These are phyloP conservation scores for Xylota sylvarum DNA, from an alignment of 2,888 invertebrate genomes.

Conservation along the genomic window DNA sequence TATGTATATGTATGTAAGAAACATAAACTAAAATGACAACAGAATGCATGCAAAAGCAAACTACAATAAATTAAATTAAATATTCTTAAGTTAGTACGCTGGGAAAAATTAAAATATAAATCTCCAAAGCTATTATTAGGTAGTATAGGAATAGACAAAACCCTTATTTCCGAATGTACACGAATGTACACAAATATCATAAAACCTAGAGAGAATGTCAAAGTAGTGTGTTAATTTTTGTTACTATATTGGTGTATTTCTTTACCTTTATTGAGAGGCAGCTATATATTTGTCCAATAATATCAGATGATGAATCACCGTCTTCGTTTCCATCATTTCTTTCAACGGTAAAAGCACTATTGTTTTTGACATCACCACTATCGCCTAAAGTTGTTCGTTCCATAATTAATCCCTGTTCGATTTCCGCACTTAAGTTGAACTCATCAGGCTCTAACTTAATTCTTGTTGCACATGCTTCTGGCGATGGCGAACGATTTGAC, in stretches of 20 bases:
- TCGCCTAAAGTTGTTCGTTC: constrained; percentile 37
- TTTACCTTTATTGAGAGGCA: constrained; percentile 92
- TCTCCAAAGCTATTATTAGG: not conserved
- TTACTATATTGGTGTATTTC: constrained; percentile 76
- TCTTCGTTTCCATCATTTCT: constrained; percentile 71
- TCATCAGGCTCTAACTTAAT: constrained; percentile 52
- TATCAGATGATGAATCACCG: constrained; percentile 84
- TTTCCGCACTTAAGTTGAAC: constrained; percentile 23
- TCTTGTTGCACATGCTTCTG: constrained; percentile 37
- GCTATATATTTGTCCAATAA: constrained; percentile 89
- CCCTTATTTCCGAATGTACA: not conserved
- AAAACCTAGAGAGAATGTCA: constrained; percentile 6
- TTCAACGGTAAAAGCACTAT: constrained; percentile 51
- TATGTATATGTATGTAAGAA: too few relatives aligned
- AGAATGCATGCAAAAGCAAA: too few relatives aligned
- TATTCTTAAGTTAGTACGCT: not conserved
- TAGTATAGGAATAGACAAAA: not conserved
- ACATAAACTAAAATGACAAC: too few relatives aligned
- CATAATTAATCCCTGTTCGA: constrained; percentile 39
- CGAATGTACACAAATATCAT: not conserved
- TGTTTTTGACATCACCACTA: constrained; percentile 51
- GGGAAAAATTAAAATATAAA: not conserved
- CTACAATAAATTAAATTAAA: too few relatives aligned
- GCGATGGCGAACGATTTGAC: constrained; percentile 35
- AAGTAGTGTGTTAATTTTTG: constrained; percentile 46